phyloP scores from a whole-genome alignment of 1,140 invertebrate species.

The Neomicropteryx cornuta region DNA sequence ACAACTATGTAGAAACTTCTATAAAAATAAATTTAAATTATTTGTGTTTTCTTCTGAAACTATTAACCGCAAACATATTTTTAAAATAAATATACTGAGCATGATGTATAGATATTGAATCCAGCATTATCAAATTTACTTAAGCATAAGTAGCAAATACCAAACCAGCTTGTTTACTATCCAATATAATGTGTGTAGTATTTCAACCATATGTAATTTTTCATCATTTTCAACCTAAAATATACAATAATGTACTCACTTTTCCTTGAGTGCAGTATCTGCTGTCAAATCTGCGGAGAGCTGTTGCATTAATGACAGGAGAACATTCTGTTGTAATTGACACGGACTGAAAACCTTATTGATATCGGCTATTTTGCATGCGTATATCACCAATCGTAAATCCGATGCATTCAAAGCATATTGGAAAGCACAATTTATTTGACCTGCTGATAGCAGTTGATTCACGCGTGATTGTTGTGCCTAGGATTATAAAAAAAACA shows the following conservation, averaged over 20 bases:
- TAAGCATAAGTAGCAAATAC: no score
- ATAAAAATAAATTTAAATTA: no score
- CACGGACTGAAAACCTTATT: conserved; percentile 63
- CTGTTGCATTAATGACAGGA: conserved; percentile 87
- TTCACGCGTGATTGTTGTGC: conserved; percentile 57
- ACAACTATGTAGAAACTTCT: no score
- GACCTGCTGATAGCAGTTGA: conserved; percentile 58
- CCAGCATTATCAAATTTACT: no score
- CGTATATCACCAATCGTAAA: conserved; percentile 68
- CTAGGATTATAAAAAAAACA: conserved; percentile 17
- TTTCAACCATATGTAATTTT: conserved; percentile 5
- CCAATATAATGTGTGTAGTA: no score
- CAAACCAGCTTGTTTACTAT: no score
- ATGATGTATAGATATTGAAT: no score
- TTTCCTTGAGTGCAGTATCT: conserved; percentile 80
- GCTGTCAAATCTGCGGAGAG: conserved; percentile 75
- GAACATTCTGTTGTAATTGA: conserved; percentile 69
- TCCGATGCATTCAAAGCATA: conserved; percentile 81
- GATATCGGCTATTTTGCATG: conserved; percentile 72
- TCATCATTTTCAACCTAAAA: no score
- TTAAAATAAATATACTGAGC: no score
- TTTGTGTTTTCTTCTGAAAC: no score
- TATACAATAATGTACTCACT: conserved; percentile 42
- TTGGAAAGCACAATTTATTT: conserved; percentile 80
- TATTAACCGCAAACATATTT: no score